Base-by-base conservation (phyloP, 2,797 vertebrate species). In the Cuniculus paca region DNA sequence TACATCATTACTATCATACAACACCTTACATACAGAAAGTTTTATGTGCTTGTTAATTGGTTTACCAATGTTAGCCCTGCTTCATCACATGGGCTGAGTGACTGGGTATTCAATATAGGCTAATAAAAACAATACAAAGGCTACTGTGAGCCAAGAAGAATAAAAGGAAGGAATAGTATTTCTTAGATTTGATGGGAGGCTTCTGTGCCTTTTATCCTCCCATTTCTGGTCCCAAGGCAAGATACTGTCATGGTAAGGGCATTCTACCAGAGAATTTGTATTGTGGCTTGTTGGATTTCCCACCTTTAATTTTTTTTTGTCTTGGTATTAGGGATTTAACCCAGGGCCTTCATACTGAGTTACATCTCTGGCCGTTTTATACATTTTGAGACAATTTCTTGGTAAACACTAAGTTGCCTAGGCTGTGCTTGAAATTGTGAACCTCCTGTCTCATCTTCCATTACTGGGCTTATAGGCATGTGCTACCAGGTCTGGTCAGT, bases 101-200 rank as follows among this genome's bases (percentile, higher is more conserved):
- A 90, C 22, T 36, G 13, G 58, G 48, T 56, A 79, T 52, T 83
- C n/a, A 78, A 52, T 13, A 78, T 0, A 83, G 54, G 72, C 34
- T 84, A 42, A 72, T 94, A 78, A 90, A 96, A 94, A 94, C 5
- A 92, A 60, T 28, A 63, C 34, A 84, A 65, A 31, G 28, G 31
- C 34, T 94, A 79, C 36, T 61, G 17, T 70, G 36, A 74, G 20
- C 26, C 39, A 88, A 52, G 56, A 60, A 89, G 6, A 28, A 89
- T 65, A 8, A 36, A 88, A 52, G 65, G 65, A 74, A 85, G 31
- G 48, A 95, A 74, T 4, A 24, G 20, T 36, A 88, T 80, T 88
- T 90, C 45, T 82, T 94, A 88, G 31, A 39, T 84, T 65, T 42
- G 26, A 58, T 86, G 60, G 34, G 50, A 88, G 36, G 36, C 22